Evolutionary conservation across 2,888 invertebrate species (phyloP).

Genomic region (Epistrophe grossulariae): DNA sequence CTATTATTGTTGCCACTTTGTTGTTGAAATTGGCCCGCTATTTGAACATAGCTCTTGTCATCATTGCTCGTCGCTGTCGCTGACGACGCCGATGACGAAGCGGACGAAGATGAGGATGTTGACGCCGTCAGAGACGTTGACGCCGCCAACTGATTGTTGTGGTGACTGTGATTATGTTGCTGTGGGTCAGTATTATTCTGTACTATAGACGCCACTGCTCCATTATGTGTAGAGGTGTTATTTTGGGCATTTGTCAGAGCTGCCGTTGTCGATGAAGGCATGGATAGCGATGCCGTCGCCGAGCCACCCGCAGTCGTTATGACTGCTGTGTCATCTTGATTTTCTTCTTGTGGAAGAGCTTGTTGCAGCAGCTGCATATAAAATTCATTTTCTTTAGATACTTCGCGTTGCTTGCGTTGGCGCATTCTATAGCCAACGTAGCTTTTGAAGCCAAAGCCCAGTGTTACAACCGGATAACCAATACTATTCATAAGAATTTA

Average conservation of each 20-base stretch:
- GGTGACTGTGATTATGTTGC: constrained; percentile 67
- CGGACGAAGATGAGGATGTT: constrained; percentile 55
- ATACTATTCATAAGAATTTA: constrained; percentile 88
- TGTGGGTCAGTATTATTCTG: constrained; percentile 66
- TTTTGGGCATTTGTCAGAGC: constrained; percentile 68
- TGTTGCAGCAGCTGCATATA: constrained; percentile 96
- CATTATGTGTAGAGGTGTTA: constrained; percentile 65
- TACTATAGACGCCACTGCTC: constrained; percentile 57
- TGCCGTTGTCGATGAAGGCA: constrained; percentile 71
- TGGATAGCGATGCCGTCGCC: constrained; percentile 66
- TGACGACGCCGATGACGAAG: constrained; percentile 54
- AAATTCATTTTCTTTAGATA: constrained; percentile 97
- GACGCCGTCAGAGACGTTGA: constrained; percentile 59
- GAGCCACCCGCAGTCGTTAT: constrained; percentile 60
- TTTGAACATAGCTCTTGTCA: constrained; percentile 80
- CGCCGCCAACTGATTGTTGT: constrained; percentile 64
- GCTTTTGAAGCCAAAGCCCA: constrained; percentile 98
- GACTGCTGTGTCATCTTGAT: constrained; percentile 76
- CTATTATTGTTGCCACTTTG: constrained; percentile 51
- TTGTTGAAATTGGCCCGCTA: constrained; percentile 73
- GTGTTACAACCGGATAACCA: constrained; percentile 96
- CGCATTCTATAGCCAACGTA: constrained; percentile 95
- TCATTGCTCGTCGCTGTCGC: constrained; percentile 77
- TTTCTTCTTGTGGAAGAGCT: constrained; percentile 90
- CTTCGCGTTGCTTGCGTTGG: constrained; percentile 95